Base-by-base conservation (phyloP, 2,888 invertebrate species). In the Drosophila percnosoma region DNA sequence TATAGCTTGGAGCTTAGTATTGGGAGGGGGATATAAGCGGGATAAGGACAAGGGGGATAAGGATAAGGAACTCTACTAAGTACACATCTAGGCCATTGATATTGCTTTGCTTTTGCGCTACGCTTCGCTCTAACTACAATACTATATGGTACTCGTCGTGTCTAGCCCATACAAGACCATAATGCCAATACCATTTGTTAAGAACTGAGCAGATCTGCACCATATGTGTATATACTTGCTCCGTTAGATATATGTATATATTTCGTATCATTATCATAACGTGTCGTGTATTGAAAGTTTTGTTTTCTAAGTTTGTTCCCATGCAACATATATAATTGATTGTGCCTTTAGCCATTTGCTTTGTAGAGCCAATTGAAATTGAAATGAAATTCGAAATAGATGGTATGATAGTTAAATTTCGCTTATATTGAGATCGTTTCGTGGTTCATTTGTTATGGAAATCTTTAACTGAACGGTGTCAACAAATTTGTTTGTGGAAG, bases 281-380 rank as follows among this genome's bases (percentile, higher is more conserved):
- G 55, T 63, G 52, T 38, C 36, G 54, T 45, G 52, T 69, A 65
- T 66, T 68, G 40, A 60, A 49, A 57, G 67, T 59, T 59, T 63
- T 72, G 59, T 73, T 76, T 72, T 73, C 83, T 86, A 84, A 86
- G 80, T 89, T 89, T 89, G 90, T 85, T 89, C 89, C 89, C 89
- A 76, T 89, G 90, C 87, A 89, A 90, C 88, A 77, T 78, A 73
- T 60, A 64, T 64, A 48, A 76, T 82, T 88, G 83, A 85, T 88
- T 89, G 87, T 89, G 84, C 79, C 82, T 78, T 78, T 82, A 85
- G 86, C 83, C 70, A 78, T 83, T 73, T 65, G 33, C 53, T 42
- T 51, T 53, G 64, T 73, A 77, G 80, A 79, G 77, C 75, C 80
- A 78, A 77, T 79, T 72, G 61, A 78, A 78, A 64, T 69, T 51